Evolutionary conservation across 2,113 vertebrate genomes (phyloP), one percentile per base, ranked within the genome.

Genomic region (Lutjanus erythropterus): DNA sequence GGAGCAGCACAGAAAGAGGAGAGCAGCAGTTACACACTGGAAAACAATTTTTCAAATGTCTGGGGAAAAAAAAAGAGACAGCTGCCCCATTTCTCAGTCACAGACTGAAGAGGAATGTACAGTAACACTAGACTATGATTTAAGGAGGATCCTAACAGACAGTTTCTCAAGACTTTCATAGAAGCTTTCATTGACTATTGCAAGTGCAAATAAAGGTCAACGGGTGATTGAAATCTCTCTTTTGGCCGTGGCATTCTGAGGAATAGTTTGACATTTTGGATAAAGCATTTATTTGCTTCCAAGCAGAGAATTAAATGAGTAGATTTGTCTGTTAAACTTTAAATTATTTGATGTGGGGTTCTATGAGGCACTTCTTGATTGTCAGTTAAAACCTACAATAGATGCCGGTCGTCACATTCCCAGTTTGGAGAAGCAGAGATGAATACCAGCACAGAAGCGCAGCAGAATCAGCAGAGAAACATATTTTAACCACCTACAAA

Each of bases 111-210:
- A 78, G 70, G 73, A 88, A 80, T 76, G 52, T 44, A 76, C 39
- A 71, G 69, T 73, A 80, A 85, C 44, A 67, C 42, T 56, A 75
- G 75, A 75, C 58, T 18, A 27, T 67, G 80, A 83, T 66, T 84
- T 71, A 76, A 69, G 66, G 31, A 59, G 37, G 23, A 68, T 11
- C 31, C 62, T 50, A 31, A 75, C 60, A 52, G 72, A 82, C 42
- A 56, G 53, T 75, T 60, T 68, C 50, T 42, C 35, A 21, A 55
- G 56, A 11, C 18, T 79, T 37, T 80, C 71, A 75, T n/a, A 7
- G 14, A 66, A 11, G n/a, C 18, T 39, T 52, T 70, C 31, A 71
- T 16, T 19, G 5, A 31, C 23, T 31, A 15, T n/a, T 25, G 25
- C 47, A 58, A 46, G 52, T 61, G 19, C 15, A 42, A 35, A 31